These are phyloP conservation scores for Drosophila arawakana DNA, from an alignment of 1,140 invertebrate genomes.

Conservation along the genomic window DNA sequence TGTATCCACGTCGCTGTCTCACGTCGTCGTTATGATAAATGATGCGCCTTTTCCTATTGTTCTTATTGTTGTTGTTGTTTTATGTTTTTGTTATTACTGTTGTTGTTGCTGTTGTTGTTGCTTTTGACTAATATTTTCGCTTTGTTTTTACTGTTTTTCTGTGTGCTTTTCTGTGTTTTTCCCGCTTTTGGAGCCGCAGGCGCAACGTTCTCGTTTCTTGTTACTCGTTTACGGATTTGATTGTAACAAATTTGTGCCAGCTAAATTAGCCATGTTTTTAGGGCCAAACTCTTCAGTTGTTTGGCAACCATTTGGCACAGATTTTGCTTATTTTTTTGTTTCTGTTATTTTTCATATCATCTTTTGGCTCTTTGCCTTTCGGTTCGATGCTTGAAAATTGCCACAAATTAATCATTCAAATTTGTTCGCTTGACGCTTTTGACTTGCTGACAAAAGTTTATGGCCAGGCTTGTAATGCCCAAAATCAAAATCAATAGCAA, in stretches of 20 bases:
- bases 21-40: conserved; percentile 80
- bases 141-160: conserved; percentile 46
- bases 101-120: conserved; percentile 32
- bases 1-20: conserved; percentile 43
- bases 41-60: conserved; percentile 57
- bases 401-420: conserved; percentile 78
- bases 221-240: conserved; percentile 66
- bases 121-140: conserved; percentile 67
- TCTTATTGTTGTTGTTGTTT: conserved; percentile 12
- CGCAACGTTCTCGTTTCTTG: conserved; percentile 60
- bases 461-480: conserved; percentile 42
- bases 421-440: conserved; percentile 61
- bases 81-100: conserved; percentile 22
- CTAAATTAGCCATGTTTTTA: conserved; percentile 68
- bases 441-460: conserved; percentile 60
- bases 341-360: conserved; percentile 23
- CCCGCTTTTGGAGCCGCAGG: conserved; percentile 36
- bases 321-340: conserved; percentile 37
- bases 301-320: conserved; percentile 72
- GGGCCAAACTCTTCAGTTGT: conserved; percentile 51
- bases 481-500: conserved; percentile 83
- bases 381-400: conserved; percentile 51
- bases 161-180: conserved; percentile 16
- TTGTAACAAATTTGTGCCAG: conserved; percentile 79
- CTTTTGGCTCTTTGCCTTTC: conserved; percentile 31